phyloP scores from a whole-genome alignment of 2,888 invertebrate genomes.

The Bibio marci region DNA sequence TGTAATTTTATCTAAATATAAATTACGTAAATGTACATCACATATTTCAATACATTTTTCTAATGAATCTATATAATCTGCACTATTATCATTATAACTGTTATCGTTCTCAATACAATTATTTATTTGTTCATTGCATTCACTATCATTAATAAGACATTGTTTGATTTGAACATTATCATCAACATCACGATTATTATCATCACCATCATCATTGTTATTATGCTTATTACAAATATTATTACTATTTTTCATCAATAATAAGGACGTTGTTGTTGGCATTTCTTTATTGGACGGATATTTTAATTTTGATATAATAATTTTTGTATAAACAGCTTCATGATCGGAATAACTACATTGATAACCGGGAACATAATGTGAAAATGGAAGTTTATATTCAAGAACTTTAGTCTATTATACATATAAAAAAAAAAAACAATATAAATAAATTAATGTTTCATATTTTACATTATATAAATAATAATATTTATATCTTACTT shows the following conservation, averaged over 20 bases:
- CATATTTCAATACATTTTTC: constrained; percentile 23
- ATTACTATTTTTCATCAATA: too few relatives aligned
- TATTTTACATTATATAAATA: neutral
- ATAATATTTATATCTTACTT: constrained; percentile 3
- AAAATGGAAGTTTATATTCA: constrained; percentile 52
- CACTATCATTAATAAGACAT: too few relatives aligned
- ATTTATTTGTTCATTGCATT: too few relatives aligned
- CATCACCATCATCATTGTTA: too few relatives aligned
- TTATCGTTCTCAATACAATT: too few relatives aligned
- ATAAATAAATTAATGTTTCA: too few relatives aligned
- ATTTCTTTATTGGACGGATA: too few relatives aligned
- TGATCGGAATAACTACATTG: constrained; percentile 78
- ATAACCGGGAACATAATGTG: constrained; percentile 50
- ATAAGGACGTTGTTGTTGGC: too few relatives aligned
- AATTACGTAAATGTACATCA: constrained; percentile 20
- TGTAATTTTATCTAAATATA: constrained; percentile 22
- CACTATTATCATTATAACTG: too few relatives aligned
- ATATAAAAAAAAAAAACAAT: constrained; percentile 7
- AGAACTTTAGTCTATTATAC: constrained; percentile 26
- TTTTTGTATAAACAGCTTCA: constrained; percentile 57
- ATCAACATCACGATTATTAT: too few relatives aligned
- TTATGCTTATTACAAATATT: too few relatives aligned
- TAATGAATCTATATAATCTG: constrained; percentile 13
- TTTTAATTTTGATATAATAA: neutral
- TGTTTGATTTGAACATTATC: too few relatives aligned